phyloP scores from a whole-genome alignment of 2,797 vertebrate species.

The Carcharodon carcharias region DNA sequence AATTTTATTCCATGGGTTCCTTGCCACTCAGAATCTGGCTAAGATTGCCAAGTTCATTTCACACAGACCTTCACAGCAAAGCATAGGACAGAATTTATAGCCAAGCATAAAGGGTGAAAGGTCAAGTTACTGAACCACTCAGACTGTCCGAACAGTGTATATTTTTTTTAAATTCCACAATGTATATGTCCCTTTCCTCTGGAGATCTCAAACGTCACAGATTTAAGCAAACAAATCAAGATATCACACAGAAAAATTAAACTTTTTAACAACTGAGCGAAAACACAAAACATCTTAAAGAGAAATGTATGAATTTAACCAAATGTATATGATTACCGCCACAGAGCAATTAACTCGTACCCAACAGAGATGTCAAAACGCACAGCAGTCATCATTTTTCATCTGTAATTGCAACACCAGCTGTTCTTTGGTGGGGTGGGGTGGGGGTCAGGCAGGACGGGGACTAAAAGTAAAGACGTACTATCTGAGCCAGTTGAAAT shows the following conservation, averaged over 20 bases:
- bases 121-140: neutral
- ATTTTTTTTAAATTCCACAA: neutral
- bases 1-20: neutral
- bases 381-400: neutral
- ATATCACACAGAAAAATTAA: neutral
- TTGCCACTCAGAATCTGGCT: neutral
- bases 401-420: neutral
- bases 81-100: neutral
- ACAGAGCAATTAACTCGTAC: neutral
- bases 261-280: neutral
- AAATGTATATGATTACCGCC: neutral
- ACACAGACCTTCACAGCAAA: neutral
- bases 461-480: neutral
- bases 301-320: neutral
- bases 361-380: neutral
- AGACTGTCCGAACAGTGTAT: neutral
- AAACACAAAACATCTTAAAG: neutral
- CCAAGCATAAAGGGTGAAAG: neutral
- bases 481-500: neutral
- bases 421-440: neutral
- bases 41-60: neutral
- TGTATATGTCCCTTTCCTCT: neutral
- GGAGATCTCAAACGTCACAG: too few relatives aligned
- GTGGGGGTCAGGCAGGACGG: too few relatives aligned
- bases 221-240: neutral